A percentile compares a stretch with the other conserved stretches of the same genome.
These are phyloP conservation scores for Cyprinodon brontotheroides DNA, from an alignment of 2,113 vertebrate species.

Conservation along the genomic window DNA sequence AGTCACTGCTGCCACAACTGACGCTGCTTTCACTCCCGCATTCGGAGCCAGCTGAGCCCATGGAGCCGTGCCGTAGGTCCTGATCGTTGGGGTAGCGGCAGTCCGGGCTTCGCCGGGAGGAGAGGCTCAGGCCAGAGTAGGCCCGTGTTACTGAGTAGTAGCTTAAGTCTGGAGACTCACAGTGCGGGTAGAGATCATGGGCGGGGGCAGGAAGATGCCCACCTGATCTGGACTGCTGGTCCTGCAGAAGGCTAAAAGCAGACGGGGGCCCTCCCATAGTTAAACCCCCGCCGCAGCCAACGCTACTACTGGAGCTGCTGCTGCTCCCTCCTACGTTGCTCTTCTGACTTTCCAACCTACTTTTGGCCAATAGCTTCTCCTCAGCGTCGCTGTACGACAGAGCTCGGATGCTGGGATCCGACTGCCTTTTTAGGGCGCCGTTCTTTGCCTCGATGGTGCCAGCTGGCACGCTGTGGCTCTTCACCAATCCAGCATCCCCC, in stretches of 20 bases:
- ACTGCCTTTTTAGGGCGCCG: conserved; percentile 88
- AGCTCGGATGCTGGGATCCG: conserved; percentile 90
- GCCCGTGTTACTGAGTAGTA: conserved; percentile 92
- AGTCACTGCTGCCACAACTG: conserved; percentile 92
- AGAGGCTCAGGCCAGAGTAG: conserved; percentile 86
- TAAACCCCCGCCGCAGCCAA: conserved; percentile 70
- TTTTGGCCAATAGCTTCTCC: conserved; percentile 92
- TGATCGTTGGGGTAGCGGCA: conserved; percentile 86
- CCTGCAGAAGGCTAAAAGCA: conserved; percentile 83
- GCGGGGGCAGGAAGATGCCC: conserved; percentile 78
- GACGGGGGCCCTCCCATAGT: conserved; percentile 85
- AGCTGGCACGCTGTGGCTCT: conserved; percentile 95
- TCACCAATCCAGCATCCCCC: conserved; percentile 87
- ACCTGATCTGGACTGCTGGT: conserved; percentile 82
- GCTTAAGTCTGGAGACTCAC: conserved; percentile 90
- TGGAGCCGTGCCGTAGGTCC: conserved; percentile 86
- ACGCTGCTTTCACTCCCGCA: conserved; percentile 93
- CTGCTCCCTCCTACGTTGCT: conserved; percentile 56
- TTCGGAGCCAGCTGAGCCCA: conserved; percentile 90
- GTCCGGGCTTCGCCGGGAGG: conserved; percentile 87
- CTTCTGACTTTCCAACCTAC: conserved; percentile 84
- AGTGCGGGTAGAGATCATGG: conserved; percentile 92
- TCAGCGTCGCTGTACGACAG: conserved; percentile 92
- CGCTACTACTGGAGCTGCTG: conserved; percentile 18
- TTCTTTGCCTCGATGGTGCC: conserved; percentile 84